These are phyloP conservation scores for Leucozona laternaria DNA, from an alignment of 2,888 invertebrate species.

Conservation along the genomic window DNA sequence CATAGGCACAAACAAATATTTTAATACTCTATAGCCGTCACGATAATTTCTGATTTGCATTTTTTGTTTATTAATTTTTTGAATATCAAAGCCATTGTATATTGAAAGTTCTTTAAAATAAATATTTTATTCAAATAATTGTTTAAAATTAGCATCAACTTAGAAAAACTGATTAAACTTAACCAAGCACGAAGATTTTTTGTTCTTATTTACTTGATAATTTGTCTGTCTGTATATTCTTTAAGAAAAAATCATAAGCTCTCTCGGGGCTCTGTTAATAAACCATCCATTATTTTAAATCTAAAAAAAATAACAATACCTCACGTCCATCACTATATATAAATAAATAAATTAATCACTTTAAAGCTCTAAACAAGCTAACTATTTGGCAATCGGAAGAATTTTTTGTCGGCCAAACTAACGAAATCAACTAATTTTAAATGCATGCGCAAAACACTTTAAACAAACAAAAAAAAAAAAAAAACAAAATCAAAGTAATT, in stretches of 20 bases:
- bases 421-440: conserved; percentile 29
- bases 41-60: too few species aligned
- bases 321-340: conserved; percentile 18
- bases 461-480: conserved; percentile 4
- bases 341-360: conserved; percentile 29
- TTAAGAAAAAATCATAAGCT: background rate
- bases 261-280: background rate
- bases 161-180: too few species aligned
- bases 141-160: too few species aligned
- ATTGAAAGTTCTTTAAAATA: too few species aligned
- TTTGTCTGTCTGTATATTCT: background rate
- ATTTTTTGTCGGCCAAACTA: conserved; percentile 22
- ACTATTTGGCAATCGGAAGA: conserved; percentile 64
- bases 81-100: too few species aligned
- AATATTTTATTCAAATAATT: too few species aligned
- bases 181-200: background rate
- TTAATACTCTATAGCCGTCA: too few species aligned
- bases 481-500: conserved; percentile 6
- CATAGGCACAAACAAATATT: too few species aligned
- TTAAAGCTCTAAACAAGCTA: background rate
- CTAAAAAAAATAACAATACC: background rate
- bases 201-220: background rate
- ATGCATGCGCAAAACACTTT: conserved; percentile 43
- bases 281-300: conserved; percentile 1
- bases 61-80: too few species aligned